Evolutionary conservation across 2,113 vertebrate species (phyloP).

Genomic region (Tragelaphus scriptus): DNA sequence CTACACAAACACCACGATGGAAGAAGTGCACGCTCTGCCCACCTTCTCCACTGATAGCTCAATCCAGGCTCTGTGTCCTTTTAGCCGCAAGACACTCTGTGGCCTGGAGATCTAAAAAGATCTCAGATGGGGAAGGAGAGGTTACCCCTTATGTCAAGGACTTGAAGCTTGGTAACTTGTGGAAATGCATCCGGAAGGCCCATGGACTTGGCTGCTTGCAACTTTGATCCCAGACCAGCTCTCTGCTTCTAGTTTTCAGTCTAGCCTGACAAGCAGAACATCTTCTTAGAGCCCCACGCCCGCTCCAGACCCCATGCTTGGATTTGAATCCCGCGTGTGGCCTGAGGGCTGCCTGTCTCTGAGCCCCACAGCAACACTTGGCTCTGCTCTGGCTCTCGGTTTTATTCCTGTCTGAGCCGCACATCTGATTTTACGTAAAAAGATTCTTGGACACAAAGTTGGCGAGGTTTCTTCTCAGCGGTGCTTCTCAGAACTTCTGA

Average conservation of each 20-base stretch:
- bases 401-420: neutral
- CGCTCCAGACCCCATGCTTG: neutral
- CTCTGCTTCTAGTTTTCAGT: neutral
- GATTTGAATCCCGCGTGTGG: neutral
- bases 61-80: neutral
- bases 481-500: neutral
- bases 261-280: neutral
- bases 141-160: neutral
- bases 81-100: neutral
- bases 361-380: neutral
- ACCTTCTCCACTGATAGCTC: neutral
- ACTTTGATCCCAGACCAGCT: neutral
- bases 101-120: neutral
- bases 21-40: neutral
- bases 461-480: neutral
- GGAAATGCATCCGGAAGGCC: neutral
- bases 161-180: neutral
- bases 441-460: neutral
- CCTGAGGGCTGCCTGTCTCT: neutral
- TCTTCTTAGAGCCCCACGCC: neutral
- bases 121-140: neutral
- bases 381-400: neutral
- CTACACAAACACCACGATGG: neutral
- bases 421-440: neutral
- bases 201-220: neutral